Conservation (phyloP, 2,797 vertebrate genomes). For the Helarctos malayanus region DNA sequence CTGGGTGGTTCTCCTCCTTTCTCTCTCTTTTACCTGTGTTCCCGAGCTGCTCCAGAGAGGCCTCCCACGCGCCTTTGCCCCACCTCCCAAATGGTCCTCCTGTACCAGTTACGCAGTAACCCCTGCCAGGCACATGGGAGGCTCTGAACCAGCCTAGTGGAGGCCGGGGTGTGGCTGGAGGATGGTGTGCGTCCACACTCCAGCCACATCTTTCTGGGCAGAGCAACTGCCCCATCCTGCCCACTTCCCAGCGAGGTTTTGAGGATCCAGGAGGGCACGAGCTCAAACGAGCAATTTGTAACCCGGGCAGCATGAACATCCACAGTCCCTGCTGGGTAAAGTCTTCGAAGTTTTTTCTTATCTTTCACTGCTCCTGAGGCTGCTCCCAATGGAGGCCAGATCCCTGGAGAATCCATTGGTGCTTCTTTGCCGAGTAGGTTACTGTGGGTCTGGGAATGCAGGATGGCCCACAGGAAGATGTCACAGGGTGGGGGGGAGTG, state of each 20-base stretch:
- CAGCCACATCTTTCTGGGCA: neutral
- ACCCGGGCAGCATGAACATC: too few relatives aligned
- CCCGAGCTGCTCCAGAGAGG: neutral
- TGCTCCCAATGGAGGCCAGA: neutral
- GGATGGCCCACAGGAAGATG: neutral
- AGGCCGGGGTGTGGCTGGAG: neutral
- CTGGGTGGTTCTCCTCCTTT: neutral
- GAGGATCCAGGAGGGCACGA: accelerated
- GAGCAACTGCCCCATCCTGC: neutral
- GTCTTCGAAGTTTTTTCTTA: neutral
- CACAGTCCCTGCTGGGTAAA: neutral
- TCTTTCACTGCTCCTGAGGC: neutral
- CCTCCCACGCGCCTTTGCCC: too few relatives aligned
- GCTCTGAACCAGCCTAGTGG: neutral
- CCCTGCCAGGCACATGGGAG: accelerated
- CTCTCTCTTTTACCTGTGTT: neutral
- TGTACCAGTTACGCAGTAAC: neutral
- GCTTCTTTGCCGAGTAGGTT: neutral
- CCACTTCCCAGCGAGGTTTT: neutral
- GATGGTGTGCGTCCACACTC: accelerated
- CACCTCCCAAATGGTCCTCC: neutral
- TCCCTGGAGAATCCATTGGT: neutral
- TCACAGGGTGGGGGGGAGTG: neutral
- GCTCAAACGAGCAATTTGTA: neutral
- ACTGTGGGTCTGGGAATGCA: neutral